Evolutionary conservation across 2,113 vertebrate genomes (phyloP).

Genomic region (Aramus guarauna): DNA sequence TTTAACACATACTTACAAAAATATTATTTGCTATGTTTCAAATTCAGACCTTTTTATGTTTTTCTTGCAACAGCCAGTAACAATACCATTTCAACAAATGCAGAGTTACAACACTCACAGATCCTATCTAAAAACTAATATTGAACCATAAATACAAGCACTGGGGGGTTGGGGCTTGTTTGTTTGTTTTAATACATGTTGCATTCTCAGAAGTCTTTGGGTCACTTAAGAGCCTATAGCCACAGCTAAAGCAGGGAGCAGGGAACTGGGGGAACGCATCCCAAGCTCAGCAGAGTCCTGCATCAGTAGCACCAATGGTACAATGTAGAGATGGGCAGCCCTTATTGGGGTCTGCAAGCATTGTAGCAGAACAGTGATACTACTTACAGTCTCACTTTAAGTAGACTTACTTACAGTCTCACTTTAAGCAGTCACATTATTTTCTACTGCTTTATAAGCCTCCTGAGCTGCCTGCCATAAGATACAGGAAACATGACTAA

Average conservation of each 20-base stretch:
- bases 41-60: neutral
- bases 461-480: neutral
- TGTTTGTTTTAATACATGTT: neutral
- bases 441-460: neutral
- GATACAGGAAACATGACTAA: neutral
- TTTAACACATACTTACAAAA: neutral
- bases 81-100: neutral
- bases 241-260: neutral
- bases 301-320: neutral
- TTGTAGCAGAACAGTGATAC: neutral
- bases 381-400: neutral
- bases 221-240: neutral
- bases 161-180: fast-evolving
- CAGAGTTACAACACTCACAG: neutral
- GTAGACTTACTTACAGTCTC: neutral
- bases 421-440: no score
- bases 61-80: neutral
- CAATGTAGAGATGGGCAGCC: neutral
- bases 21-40: neutral
- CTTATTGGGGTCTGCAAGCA: neutral
- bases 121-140: neutral
- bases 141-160: neutral
- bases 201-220: neutral
- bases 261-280: neutral
- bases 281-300: neutral